These are phyloP conservation scores for Ornithoptera priamus DNA, from an alignment of 2,888 invertebrate species.

Conservation along the genomic window DNA sequence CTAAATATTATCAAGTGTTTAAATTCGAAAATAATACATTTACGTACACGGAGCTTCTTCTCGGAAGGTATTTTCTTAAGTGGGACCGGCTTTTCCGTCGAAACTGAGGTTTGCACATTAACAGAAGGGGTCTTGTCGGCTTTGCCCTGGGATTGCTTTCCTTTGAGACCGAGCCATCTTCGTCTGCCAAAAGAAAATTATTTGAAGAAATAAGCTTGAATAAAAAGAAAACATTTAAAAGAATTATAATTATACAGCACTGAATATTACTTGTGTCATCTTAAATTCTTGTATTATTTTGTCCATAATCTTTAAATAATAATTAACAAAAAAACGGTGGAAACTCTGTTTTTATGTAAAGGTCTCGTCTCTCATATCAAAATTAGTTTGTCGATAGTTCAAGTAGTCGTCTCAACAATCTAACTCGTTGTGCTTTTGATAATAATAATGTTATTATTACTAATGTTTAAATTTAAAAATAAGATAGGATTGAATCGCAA, in stretches of 20 bases:
- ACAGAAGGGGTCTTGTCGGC: slow-evolving; percentile 84
- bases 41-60: slow-evolving; percentile 88
- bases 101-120: slow-evolving; percentile 69
- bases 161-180: slow-evolving; percentile 90
- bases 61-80: slow-evolving; percentile 91
- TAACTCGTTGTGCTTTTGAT: no score
- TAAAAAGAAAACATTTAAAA: not conserved
- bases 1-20: not conserved
- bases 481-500: no score
- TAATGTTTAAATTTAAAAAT: no score
- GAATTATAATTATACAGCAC: not conserved
- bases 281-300: no score
- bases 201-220: not conserved
- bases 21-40: not conserved
- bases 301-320: no score
- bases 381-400: no score
- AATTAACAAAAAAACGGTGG: no score
- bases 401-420: no score
- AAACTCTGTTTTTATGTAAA: no score
- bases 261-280: no score
- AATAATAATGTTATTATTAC: no score
- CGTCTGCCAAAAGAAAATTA: slow-evolving; percentile 78
- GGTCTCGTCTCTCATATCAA: no score
- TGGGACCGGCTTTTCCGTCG: slow-evolving; percentile 77
- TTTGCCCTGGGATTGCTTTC: slow-evolving; percentile 92